A percentile compares a stretch with the other conserved stretches of the same genome.
phyloP scores from a whole-genome alignment of 1,140 invertebrate species.

The Drosophila arawakana region DNA sequence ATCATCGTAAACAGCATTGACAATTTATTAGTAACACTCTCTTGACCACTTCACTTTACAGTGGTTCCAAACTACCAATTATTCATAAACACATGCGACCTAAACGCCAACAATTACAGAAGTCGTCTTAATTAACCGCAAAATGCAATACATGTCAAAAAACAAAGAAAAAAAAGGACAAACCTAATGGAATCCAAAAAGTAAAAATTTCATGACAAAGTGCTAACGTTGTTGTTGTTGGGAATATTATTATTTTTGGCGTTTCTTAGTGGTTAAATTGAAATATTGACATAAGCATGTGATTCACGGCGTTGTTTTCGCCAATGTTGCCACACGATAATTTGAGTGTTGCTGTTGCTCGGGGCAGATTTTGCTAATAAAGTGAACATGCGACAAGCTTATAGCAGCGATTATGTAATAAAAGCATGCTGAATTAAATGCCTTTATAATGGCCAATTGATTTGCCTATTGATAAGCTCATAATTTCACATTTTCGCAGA shows the following conservation, averaged over 20 bases:
- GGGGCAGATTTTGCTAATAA: constrained; percentile 66
- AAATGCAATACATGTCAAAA: constrained; percentile 67
- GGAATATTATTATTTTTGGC: constrained; percentile 13
- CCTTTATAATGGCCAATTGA: constrained; percentile 70
- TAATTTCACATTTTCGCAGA: constrained; percentile 38
- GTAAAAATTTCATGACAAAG: constrained; percentile 53
- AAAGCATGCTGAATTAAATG: constrained; percentile 63
- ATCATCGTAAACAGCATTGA: constrained; percentile 49
- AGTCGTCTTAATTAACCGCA: constrained; percentile 77
- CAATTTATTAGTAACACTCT: constrained; percentile 23
- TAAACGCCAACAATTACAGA: constrained; percentile 64
- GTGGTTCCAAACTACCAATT: constrained; percentile 20
- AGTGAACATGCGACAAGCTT: constrained; percentile 55
- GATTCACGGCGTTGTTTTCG: constrained; percentile 47
- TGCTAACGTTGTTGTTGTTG: constrained; percentile 60
- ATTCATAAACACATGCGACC: constrained; percentile 29
- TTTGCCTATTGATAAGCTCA: constrained; percentile 73
- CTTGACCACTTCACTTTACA: constrained; percentile 48
- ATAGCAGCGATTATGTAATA: constrained; percentile 50
- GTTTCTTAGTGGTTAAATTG: constrained; percentile 76
- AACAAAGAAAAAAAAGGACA: constrained; percentile 5
- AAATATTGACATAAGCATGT: constrained; percentile 75
- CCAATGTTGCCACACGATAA: constrained; percentile 24
- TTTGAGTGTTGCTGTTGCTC: constrained; percentile 26
- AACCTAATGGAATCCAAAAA: constrained; percentile 3